A percentile compares a stretch with the other conserved stretches of the same genome.
Evolutionary conservation across 2,888 invertebrate species (phyloP).

Genomic region (Seira sanloemensis): DNA sequence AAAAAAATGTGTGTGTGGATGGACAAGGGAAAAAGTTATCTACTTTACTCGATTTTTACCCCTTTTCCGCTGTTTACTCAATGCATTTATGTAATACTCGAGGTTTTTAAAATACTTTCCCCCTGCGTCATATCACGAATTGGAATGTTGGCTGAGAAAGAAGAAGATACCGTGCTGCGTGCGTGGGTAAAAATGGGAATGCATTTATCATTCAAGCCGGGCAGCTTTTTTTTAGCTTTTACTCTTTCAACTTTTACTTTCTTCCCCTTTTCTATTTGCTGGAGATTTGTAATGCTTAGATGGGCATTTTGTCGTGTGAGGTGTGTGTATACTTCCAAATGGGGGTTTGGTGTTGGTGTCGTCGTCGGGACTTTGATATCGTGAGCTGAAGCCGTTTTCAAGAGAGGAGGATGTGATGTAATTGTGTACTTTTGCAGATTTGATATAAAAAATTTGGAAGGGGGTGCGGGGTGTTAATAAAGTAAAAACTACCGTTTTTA

Average conservation of each 20-base stretch:
- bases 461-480: slow-evolving; percentile 44
- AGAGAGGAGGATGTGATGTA: slow-evolving; percentile 43
- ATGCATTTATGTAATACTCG: neutral
- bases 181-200: neutral
- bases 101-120: neutral
- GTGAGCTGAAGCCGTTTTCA: too few relatives aligned
- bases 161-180: too few relatives aligned
- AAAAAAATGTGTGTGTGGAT: neutral
- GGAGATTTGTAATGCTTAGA: neutral
- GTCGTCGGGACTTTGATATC: too few relatives aligned
- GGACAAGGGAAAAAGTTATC: neutral
- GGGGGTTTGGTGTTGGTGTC: too few relatives aligned
- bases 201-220: neutral
- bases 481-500: neutral
- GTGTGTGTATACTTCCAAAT: too few relatives aligned
- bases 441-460: slow-evolving; percentile 16
- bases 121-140: too few relatives aligned
- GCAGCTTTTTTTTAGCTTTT: neutral
- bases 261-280: neutral
- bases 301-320: neutral
- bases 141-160: too few relatives aligned
- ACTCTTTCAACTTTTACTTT: neutral
- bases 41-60: neutral
- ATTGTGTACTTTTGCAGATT: slow-evolving; percentile 38
- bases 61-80: neutral